Evolutionary conservation across 2,888 invertebrate species (phyloP), one percentile per base, ranked within the genome.

Genomic region (Copidosoma aretas): DNA sequence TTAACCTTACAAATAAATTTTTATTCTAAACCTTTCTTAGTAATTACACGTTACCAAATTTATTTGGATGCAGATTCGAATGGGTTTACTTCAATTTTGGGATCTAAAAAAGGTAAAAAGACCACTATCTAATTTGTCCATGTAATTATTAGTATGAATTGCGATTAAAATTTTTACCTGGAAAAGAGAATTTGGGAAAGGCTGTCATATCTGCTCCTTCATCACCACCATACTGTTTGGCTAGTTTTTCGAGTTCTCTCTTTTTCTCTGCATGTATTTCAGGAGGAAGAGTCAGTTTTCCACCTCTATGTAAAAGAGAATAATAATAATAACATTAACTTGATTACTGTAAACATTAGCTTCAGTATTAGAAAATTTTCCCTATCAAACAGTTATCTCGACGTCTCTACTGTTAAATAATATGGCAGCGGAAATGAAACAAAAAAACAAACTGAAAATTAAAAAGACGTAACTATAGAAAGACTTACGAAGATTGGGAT

Each of bases 101-200:
- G 78, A 52, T 79, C 80, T 80, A 74, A 57, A 77, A 78, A 60
- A 71, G 8, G 32, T 66, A 63, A 62, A 60, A 57, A 54, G 56
- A 56, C n/a, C n/a, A n/a, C n/a, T n/a, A n/a, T n/a, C n/a, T n/a
- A n/a, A n/a, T n/a, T n/a, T n/a, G n/a, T n/a, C n/a, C n/a, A n/a
- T n/a, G n/a, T n/a, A n/a, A n/a, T n/a, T n/a, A n/a, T n/a, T n/a
- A n/a, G n/a, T n/a, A n/a, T n/a, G n/a, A 46, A 19, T 60, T 15
- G 14, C 32, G 17, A 25, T 46, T 15, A 59, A 22, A 43, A 56
- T 62, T 52, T 64, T 21, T 78, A 82, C 83, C 93, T 25, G 88
- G 86, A 78, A 96, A 97, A 80, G 91, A 91, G 82, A 97, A 92
- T 17, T 89, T 82, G 15, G 97, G 97, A 84, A 98, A 97, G 83